Evolutionary conservation across 2,888 invertebrate species (phyloP).

Genomic region (Tortricodes alternella): DNA sequence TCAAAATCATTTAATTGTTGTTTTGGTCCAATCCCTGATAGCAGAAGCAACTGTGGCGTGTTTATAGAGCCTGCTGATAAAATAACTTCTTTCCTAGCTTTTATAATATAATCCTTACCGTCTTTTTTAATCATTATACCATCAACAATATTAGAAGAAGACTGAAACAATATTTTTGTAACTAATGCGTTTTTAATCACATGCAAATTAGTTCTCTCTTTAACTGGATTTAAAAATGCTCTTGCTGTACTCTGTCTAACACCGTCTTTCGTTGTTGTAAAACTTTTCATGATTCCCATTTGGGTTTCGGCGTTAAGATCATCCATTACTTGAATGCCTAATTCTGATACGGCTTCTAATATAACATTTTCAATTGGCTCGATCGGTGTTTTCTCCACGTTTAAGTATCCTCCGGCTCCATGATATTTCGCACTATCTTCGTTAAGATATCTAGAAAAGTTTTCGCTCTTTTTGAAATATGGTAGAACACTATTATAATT

Average conservation of each 20-base stretch:
- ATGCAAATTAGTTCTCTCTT: slow-evolving; percentile 65
- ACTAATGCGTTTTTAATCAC: slow-evolving; percentile 79
- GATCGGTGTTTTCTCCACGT: slow-evolving; percentile 52
- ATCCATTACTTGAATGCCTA: slow-evolving; percentile 61
- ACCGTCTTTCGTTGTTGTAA: slow-evolving; percentile 71
- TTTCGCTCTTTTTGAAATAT: slow-evolving; percentile 80
- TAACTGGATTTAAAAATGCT: slow-evolving; percentile 72
- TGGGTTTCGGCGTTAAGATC: slow-evolving; percentile 69
- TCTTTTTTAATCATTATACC: slow-evolving; percentile 64
- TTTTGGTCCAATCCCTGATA: slow-evolving; percentile 79
- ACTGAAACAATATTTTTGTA: slow-evolving; percentile 78
- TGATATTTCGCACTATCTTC: slow-evolving; percentile 53
- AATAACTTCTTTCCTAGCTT: slow-evolving; percentile 74
- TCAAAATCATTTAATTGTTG: slow-evolving; percentile 59
- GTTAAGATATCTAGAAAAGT: slow-evolving; percentile 43
- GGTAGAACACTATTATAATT: slow-evolving; percentile 77
- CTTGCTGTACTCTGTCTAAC: slow-evolving; percentile 76
- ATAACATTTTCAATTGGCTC: slow-evolving; percentile 48
- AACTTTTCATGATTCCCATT: slow-evolving; percentile 71
- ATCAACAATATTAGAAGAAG: slow-evolving; percentile 62
- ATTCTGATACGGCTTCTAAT: slow-evolving; percentile 64
- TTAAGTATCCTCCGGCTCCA: slow-evolving; percentile 61
- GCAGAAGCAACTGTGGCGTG: slow-evolving; percentile 74
- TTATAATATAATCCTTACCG: slow-evolving; percentile 55
- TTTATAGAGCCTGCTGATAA: slow-evolving; percentile 77